Evolutionary conservation across 2,888 invertebrate genomes (phyloP).

Genomic region (Drosophila pegasa): DNA sequence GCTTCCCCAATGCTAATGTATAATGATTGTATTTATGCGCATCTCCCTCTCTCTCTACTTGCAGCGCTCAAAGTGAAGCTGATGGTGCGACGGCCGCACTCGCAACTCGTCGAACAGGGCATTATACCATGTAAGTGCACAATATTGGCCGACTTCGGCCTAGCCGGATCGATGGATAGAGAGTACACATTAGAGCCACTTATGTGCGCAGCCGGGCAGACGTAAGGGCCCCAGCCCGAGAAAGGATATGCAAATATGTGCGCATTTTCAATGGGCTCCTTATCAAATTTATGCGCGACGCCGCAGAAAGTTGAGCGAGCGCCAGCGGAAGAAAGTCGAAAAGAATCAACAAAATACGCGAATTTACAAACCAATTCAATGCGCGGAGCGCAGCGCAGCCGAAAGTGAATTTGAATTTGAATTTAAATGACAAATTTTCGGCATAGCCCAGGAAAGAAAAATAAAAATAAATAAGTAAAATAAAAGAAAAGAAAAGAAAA

Average conservation of each 20-base stretch:
- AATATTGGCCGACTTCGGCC: constrained; percentile 23
- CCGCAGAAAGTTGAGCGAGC: constrained; percentile 14
- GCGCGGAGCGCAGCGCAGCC: constrained; percentile 54
- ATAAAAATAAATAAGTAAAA: constrained; percentile 24
- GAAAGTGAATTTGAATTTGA: constrained; percentile 75
- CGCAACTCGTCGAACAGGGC: constrained; percentile 98
- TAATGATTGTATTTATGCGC: constrained; percentile 20
- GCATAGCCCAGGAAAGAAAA: constrained; percentile 35
- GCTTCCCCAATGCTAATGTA: not conserved
- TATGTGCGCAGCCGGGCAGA: constrained; percentile 41
- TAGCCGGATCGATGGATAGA: constrained; percentile 52
- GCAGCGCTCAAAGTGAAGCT: constrained; percentile 98
- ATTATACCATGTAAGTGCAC: constrained; percentile 98
- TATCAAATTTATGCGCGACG: constrained; percentile 54
- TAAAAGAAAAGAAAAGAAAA: constrained; percentile 27
- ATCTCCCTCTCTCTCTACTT: constrained; percentile 77
- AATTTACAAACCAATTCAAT: constrained; percentile 76
- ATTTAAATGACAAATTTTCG: constrained; percentile 78
- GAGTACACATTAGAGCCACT: constrained; percentile 68
- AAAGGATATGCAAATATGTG: constrained; percentile 77
- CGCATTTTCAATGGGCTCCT: constrained; percentile 59
- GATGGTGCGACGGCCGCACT: constrained; percentile 96
- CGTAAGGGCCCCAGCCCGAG: constrained; percentile 47
- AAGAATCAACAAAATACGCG: constrained; percentile 75
- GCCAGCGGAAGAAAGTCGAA: constrained; percentile 52